Evolutionary conservation across 2,797 vertebrate species (phyloP), one percentile per base, ranked within the genome.

Genomic region (Aulostomus chinensis): DNA sequence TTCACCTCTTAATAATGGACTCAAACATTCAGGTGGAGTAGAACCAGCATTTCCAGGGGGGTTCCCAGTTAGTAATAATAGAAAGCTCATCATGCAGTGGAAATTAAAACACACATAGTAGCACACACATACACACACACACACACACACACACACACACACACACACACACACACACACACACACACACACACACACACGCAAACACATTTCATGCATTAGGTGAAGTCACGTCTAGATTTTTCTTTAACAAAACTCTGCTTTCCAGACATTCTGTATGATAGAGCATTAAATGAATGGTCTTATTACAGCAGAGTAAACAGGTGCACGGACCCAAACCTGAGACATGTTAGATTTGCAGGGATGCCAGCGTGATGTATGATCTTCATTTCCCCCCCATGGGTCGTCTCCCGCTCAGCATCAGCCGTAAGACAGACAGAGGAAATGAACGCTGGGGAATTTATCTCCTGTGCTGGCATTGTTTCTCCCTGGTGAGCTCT

Each of bases 1-100:
- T 82, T 72, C 79, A 89, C 91, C 88, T 93, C 86, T 94, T 93
- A 92, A 94, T 93, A 91, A 91, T 92, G 81, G 81, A 89, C n/a
- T n/a, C n/a, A n/a, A 88, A 78, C 65, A 87, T 93, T 94, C 91
- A 92, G 88, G 83, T 89, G 89, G 87, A 88, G 90, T 91, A 91
- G 81, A 39, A 52, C 67, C 85, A 52, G 78, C 68, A 45, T 89
- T 93, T 94, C 87, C 88, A 83, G 85, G 86, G 89, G 88, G 83
- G 50, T 80, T 66, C 53, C n/a, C n/a, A n/a, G 49, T 75, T 72
- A n/a, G n/a, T 68, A 59, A 73, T 83, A 76, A 84, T 84, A 73
- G 83, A 77, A 86, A 72, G 45, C 41, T 55, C 49, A 55, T 30
- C 71, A 50, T 62, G 46, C 49, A 26, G 45, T 57, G 57, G 70